Percentiles rank a stretch among this genome's conserved stretches.
These are phyloP conservation scores for Drosophila sulfurigaster DNA, from an alignment of 1,140 invertebrate species.

Conservation along the genomic window DNA sequence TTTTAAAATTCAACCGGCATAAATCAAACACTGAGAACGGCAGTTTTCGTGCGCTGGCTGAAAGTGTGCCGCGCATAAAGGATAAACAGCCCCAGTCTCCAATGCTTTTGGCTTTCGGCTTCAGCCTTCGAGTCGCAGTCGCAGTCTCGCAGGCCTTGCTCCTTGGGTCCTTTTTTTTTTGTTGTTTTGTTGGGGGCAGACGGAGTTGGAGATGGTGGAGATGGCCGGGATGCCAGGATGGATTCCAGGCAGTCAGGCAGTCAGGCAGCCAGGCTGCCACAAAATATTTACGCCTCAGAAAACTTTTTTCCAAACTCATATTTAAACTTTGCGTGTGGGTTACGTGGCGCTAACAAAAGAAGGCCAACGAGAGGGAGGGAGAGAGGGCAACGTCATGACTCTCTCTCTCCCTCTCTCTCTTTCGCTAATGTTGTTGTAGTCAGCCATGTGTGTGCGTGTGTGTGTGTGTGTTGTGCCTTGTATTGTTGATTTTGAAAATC, in stretches of 20 bases:
- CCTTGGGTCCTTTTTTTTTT: slow-evolving; percentile 8
- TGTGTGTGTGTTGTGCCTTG: slow-evolving; percentile 25
- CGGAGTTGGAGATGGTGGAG: not conserved
- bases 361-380: too few species aligned
- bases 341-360: not conserved
- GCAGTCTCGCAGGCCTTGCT: not conserved
- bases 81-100: slow-evolving; percentile 58
- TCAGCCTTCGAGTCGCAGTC: not conserved
- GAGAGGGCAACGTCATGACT: not conserved
- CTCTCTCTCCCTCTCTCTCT: not conserved
- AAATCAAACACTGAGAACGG: slow-evolving; percentile 76
- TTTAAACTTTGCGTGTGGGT: slow-evolving; percentile 69
- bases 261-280: slow-evolving; percentile 47
- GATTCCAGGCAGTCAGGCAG: slow-evolving; percentile 13
- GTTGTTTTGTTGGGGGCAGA: not conserved
- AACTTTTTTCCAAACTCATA: slow-evolving; percentile 78
- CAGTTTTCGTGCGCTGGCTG: slow-evolving; percentile 70
- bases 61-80: slow-evolving; percentile 64
- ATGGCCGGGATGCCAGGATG: slow-evolving; percentile 13
- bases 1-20: slow-evolving; percentile 83
- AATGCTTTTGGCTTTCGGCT: too few species aligned
- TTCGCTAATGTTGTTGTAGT: slow-evolving; percentile 39
- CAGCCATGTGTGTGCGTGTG: slow-evolving; percentile 46
- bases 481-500: slow-evolving; percentile 78
- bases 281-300: slow-evolving; percentile 81